Percentiles rank a stretch among this genome's conserved stretches.
These are phyloP conservation scores for Gnathochromis pfefferi DNA, from an alignment of 2,113 vertebrate species.

Conservation along the genomic window DNA sequence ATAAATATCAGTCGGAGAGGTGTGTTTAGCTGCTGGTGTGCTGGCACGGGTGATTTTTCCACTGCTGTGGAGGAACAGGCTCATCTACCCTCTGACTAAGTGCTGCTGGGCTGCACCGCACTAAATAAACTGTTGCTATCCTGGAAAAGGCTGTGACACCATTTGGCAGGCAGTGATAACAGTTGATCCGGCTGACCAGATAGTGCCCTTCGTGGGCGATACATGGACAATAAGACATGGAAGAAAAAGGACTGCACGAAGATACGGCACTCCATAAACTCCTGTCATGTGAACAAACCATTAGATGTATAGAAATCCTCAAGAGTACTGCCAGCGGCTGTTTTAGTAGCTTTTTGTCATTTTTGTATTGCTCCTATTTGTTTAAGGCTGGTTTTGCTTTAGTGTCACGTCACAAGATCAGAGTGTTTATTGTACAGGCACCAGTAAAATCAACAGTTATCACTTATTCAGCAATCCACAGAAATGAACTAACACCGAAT, in stretches of 20 bases:
- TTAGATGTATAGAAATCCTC: background rate
- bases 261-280: background rate
- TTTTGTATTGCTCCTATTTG: background rate
- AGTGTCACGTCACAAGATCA: background rate
- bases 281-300: background rate
- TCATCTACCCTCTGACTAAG: background rate
- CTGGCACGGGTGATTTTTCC: background rate
- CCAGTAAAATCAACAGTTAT: background rate
- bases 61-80: background rate
- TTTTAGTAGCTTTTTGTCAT: background rate
- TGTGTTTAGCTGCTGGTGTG: background rate
- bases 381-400: background rate
- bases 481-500: background rate
- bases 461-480: background rate
- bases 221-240: background rate
- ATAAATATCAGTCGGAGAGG: background rate
- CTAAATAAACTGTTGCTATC: conserved; percentile 24
- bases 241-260: background rate
- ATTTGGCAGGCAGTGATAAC: conserved; percentile 5
- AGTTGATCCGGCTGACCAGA: background rate
- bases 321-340: background rate
- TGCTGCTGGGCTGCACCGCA: background rate
- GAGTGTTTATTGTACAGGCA: background rate
- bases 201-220: background rate
- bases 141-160: conserved; percentile 14